A percentile compares a stretch with the other conserved stretches of the same genome.
phyloP scores from a whole-genome alignment of 2,888 invertebrate genomes.

The Cataglyphis altisquamis region DNA sequence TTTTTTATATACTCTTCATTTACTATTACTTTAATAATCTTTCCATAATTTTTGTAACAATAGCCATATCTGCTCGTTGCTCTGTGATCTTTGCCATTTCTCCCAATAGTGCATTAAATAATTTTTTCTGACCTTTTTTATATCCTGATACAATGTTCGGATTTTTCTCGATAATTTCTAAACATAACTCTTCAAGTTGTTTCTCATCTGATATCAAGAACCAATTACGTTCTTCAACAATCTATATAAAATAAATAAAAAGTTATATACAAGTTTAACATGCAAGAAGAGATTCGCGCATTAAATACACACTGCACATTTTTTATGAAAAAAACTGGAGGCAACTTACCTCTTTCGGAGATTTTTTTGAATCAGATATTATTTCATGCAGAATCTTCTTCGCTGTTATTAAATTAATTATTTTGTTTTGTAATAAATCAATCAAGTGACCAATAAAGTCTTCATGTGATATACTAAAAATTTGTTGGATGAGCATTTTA shows the following conservation, averaged over 20 bases:
- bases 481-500: slow-evolving; percentile 2
- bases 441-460: slow-evolving; percentile 89
- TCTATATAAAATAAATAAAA: slow-evolving; percentile 79
- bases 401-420: slow-evolving; percentile 89
- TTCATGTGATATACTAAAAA: slow-evolving; percentile 87
- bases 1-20: background rate
- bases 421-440: slow-evolving; percentile 88
- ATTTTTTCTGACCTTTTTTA: slow-evolving; percentile 90
- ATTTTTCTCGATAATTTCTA: slow-evolving; percentile 89
- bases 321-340: slow-evolving; percentile 21
- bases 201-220: slow-evolving; percentile 89
- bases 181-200: slow-evolving; percentile 89
- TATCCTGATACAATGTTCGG: slow-evolving; percentile 90
- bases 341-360: slow-evolving; percentile 84
- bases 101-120: slow-evolving; percentile 90
- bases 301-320: background rate
- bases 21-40: slow-evolving; percentile 82
- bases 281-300: background rate
- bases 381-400: slow-evolving; percentile 87
- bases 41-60: slow-evolving; percentile 89
- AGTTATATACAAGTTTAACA: background rate
- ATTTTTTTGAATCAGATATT: slow-evolving; percentile 83
- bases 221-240: slow-evolving; percentile 90
- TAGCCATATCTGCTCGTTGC: slow-evolving; percentile 90
- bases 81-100: slow-evolving; percentile 88